Conservation (phyloP, 2,888 invertebrate genomes). For the Caenorhabditis sp. region DNA sequence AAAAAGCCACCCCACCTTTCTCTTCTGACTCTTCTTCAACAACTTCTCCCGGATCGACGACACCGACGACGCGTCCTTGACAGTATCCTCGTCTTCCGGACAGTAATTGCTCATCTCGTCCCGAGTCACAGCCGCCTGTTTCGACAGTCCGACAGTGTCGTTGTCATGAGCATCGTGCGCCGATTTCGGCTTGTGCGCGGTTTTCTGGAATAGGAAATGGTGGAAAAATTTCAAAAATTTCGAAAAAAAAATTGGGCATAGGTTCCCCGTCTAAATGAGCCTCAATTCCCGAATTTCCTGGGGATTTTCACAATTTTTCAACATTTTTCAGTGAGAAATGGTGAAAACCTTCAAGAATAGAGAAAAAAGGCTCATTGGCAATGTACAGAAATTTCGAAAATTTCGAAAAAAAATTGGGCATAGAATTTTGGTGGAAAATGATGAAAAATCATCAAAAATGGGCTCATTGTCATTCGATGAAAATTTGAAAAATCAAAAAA, state of each 20-base stretch:
- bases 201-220: slow-evolving; percentile 31
- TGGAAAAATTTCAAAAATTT: too few relatives aligned
- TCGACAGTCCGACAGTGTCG: slow-evolving; percentile 87
- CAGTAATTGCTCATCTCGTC: slow-evolving; percentile 78
- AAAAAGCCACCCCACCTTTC: slow-evolving; percentile 34
- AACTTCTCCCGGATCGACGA: slow-evolving; percentile 63
- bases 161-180: slow-evolving; percentile 94
- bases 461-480: too few relatives aligned
- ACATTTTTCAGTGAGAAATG: too few relatives aligned
- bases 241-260: not conserved
- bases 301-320: not conserved
- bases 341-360: too few relatives aligned
- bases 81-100: slow-evolving; percentile 64
- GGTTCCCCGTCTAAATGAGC: too few relatives aligned
- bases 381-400: too few relatives aligned
- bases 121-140: slow-evolving; percentile 79
- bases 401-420: too few relatives aligned
- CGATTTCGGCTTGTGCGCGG: slow-evolving; percentile 67
- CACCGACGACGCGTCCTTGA: slow-evolving; percentile 49
- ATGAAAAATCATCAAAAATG: too few relatives aligned
- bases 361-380: too few relatives aligned
- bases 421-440: too few relatives aligned
- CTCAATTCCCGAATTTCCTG: too few relatives aligned
- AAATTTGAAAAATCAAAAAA: too few relatives aligned
- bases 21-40: slow-evolving; percentile 55